phyloP scores from a whole-genome alignment of 2,888 invertebrate species.

The Antheraea yamamai region DNA sequence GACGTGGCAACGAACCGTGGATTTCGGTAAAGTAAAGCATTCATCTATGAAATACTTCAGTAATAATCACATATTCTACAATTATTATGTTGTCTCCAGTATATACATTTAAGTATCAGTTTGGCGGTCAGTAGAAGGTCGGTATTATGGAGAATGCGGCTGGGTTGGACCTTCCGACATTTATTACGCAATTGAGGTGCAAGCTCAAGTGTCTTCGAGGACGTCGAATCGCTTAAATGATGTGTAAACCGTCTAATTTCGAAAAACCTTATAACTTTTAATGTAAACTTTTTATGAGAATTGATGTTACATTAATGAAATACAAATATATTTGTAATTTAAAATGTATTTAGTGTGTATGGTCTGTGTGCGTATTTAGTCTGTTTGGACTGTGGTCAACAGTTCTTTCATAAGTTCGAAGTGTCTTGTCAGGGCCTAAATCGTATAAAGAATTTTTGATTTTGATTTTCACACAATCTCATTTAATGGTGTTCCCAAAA shows the following conservation, averaged over 20 bases:
- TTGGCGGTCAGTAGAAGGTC: slow-evolving; percentile 27
- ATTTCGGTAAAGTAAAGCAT: too few relatives aligned
- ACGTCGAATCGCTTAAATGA: slow-evolving; percentile 14
- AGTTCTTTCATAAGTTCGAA: too few relatives aligned
- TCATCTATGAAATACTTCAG: neutral
- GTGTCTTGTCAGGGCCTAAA: too few relatives aligned
- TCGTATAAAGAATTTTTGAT: too few relatives aligned
- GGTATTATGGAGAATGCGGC: slow-evolving; percentile 24
- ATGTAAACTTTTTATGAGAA: neutral
- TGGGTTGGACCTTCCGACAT: slow-evolving; percentile 32
- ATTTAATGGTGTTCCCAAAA: too few relatives aligned
- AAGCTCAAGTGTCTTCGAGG: slow-evolving; percentile 25
- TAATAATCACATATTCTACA: neutral
- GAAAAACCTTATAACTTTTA: neutral
- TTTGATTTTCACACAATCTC: too few relatives aligned
- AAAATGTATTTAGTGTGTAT: too few relatives aligned
- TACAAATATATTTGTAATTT: too few relatives aligned
- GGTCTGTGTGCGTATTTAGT: too few relatives aligned
- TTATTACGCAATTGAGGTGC: slow-evolving; percentile 33
- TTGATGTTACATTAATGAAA: neutral
- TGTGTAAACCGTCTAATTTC: neutral
- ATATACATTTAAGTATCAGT: neutral
- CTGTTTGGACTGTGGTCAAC: too few relatives aligned
- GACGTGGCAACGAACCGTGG: too few relatives aligned
- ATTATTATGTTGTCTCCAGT: neutral